Base-by-base conservation (phyloP, 30 jellyfish, hydroid and myxozoan genomes). In the Rhopilema esculentum region DNA sequence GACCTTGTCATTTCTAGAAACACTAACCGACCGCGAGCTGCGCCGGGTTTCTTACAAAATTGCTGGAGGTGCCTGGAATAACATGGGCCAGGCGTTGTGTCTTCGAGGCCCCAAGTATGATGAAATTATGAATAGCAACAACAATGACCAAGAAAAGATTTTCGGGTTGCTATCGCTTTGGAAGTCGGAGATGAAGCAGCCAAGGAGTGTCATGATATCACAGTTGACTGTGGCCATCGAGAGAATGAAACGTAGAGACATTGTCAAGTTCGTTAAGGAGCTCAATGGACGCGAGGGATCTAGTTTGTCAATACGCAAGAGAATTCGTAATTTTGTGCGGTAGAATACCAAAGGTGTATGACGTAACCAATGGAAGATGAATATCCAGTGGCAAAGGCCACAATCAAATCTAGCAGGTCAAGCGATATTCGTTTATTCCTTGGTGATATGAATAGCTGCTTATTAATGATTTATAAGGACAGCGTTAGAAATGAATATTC, bases 11-110 rank as follows among this genome's bases (percentile, higher is more conserved):
- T 26, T 22, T 28, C 22, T 68, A 92, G 98, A 88, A 25, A 63
- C 97, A 8, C 62, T 93, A 16, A 72, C 97, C 17, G 98, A 93
- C 16, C 91, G 98, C 4, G 98, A 93, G 63, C 93, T 93, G n/a
- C 94, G 98, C 22, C 69, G 98, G 21, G 82, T 93, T 18, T 69
- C 97, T 19, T 93, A 86, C 87, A 82, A 88, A 70, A 74, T 93
- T 1, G 90, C 96, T 27, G 96, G 85, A 29, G 97, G 97, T 32
- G 81, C 73, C 67, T 93, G 98, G 98, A 78, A 69, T 23, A 82
- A 69, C 23, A 67, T 93, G 67, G 97, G 97, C n/a, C 80, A 52
- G 25, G 96, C 90, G 0, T 70, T 93, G 53, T 78, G 75, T 22
- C 63, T 89, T 52, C 72, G 86, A 20, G 92, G 92, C 27, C 32